These are phyloP conservation scores for Leptinotarsa peninsularis DNA, from an alignment of 2,888 invertebrate species.

Conservation along the genomic window DNA sequence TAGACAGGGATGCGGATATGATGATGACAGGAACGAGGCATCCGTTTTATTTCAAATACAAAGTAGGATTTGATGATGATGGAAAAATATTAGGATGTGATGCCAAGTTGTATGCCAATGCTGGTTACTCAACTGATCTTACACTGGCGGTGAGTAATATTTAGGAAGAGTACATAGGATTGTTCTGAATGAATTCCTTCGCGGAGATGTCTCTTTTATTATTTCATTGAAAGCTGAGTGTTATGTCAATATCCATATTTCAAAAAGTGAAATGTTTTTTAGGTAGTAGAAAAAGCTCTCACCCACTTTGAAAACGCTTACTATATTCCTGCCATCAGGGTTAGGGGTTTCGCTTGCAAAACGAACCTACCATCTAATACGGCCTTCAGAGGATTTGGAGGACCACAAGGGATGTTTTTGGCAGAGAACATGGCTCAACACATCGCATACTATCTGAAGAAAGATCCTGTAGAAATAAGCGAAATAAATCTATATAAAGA, in stretches of 20 bases:
- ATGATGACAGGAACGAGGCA: slow-evolving; percentile 88
- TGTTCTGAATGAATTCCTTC: no score
- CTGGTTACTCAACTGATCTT: slow-evolving; percentile 85
- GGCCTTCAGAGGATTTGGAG: slow-evolving; percentile 93
- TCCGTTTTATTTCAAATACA: slow-evolving; percentile 88
- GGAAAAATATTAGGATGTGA: slow-evolving; percentile 82
- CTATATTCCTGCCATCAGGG: slow-evolving; percentile 78
- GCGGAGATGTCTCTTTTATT: no score
- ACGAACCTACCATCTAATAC: slow-evolving; percentile 94
- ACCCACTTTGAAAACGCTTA: slow-evolving; percentile 88
- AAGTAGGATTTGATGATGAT: slow-evolving; percentile 80
- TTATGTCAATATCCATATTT: no score
- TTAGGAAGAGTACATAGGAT: no score
- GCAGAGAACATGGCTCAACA: slow-evolving; percentile 84
- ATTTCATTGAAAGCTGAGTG: no score
- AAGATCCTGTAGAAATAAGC: slow-evolving; percentile 74
- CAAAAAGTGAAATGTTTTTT: slow-evolving; percentile 26
- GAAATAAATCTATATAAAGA: slow-evolving; percentile 83
- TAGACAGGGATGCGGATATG: slow-evolving; percentile 97
- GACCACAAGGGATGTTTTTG: slow-evolving; percentile 90
- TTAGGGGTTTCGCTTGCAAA: slow-evolving; percentile 81
- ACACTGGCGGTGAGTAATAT: slow-evolving; percentile 75
- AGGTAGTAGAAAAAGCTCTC: slow-evolving; percentile 88
- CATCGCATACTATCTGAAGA: slow-evolving; percentile 77
- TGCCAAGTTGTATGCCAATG: slow-evolving; percentile 83